phyloP scores from a whole-genome alignment of 1,140 invertebrate genomes.

The Hycleus cichorii region DNA sequence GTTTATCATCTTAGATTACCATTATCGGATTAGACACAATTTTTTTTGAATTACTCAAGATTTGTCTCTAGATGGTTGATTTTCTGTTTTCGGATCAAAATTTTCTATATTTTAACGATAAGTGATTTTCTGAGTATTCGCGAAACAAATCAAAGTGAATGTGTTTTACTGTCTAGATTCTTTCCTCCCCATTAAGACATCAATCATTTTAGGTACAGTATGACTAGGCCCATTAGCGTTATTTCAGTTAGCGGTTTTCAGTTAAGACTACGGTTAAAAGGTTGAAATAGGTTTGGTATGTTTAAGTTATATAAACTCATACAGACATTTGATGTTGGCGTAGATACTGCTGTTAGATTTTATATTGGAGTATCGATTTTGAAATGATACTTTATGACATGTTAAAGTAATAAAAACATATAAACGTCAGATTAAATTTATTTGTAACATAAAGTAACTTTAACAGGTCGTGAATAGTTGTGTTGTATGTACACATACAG shows the following conservation, averaged over 20 bases:
- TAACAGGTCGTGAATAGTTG: conserved; percentile 25
- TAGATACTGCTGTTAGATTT: conserved; percentile 21
- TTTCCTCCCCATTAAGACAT: conserved; percentile 1
- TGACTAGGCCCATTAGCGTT: conserved; percentile 3
- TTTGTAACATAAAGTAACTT: conserved; percentile 25
- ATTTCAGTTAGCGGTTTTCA: conserved; percentile 3
- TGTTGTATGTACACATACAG: conserved; percentile 10
- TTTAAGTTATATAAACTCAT: conserved; percentile 10
- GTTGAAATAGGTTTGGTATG: conserved; percentile 3
- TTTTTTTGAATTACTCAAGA: too few relatives aligned
- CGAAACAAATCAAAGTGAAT: conserved; percentile 4
- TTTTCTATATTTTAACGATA: too few relatives aligned
- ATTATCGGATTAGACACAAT: too few relatives aligned
- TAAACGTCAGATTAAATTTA: conserved; percentile 28
- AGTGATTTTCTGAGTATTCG: not conserved
- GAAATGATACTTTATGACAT: conserved; percentile 27
- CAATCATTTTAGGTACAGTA: conserved; percentile 7
- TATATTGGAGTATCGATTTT: conserved; percentile 21
- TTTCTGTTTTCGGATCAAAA: too few relatives aligned
- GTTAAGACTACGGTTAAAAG: not conserved
- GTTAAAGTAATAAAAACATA: conserved; percentile 28
- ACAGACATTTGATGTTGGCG: conserved; percentile 12
- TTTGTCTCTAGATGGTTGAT: too few relatives aligned
- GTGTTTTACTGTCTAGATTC: not conserved
- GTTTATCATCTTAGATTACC: too few relatives aligned